Conservation (phyloP, 2,888 invertebrate species). For the Rhagonycha lutea region DNA sequence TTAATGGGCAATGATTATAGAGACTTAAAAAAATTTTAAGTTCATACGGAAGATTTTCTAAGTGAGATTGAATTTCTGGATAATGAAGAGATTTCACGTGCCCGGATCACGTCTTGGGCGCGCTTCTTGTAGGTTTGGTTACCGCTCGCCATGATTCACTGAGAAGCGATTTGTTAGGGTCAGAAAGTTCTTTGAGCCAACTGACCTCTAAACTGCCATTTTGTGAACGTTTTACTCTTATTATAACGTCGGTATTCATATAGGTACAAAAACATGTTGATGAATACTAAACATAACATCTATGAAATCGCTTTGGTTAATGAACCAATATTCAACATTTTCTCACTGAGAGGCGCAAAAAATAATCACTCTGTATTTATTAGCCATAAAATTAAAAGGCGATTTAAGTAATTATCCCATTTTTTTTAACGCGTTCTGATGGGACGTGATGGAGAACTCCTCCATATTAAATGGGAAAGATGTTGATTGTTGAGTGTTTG, state of each 20-base stretch:
- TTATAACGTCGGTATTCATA: neutral
- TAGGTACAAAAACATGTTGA: neutral
- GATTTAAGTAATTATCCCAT: neutral
- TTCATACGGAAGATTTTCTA: neutral
- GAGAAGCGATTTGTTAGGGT: conserved; percentile 16
- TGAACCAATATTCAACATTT: neutral
- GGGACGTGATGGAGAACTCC: neutral
- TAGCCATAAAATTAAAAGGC: neutral
- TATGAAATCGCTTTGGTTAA: neutral
- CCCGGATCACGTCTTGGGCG: conserved; percentile 14
- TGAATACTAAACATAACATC: neutral
- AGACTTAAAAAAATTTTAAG: neutral
- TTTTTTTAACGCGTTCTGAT: neutral
- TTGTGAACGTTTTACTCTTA: neutral
- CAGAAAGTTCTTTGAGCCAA: conserved; percentile 20
- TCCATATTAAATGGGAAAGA: neutral
- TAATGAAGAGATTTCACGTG: conserved; percentile 22
- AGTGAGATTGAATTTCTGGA: conserved; percentile 9
- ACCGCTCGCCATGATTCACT: conserved; percentile 18
- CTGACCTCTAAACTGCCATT: conserved; percentile 19
- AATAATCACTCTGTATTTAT: neutral
- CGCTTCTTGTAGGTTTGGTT: conserved; percentile 9
- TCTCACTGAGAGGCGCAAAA: neutral
- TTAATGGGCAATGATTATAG: neutral
- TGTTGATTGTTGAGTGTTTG: neutral